Conservation (phyloP, 1,140 invertebrate genomes). For the Alviniconcha marisindica region DNA sequence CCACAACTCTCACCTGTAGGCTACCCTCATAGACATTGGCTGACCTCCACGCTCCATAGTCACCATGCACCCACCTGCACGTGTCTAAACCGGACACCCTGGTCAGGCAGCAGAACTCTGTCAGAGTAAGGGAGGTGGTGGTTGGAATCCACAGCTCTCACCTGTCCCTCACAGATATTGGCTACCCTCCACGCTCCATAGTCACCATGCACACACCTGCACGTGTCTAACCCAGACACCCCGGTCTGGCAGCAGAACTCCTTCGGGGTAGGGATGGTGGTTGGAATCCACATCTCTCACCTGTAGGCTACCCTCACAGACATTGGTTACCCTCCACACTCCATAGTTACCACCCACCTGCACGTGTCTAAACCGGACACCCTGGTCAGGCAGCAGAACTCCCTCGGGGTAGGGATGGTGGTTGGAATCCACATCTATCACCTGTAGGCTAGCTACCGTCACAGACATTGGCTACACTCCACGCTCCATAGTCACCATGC, state of each 20-base stretch:
- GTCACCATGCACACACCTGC: no score
- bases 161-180: no score
- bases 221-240: slow-evolving; percentile 57
- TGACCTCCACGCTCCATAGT: no score
- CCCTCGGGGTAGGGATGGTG: slow-evolving; percentile 51
- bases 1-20: slow-evolving; percentile 59
- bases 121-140: slow-evolving; percentile 50
- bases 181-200: no score
- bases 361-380: slow-evolving; percentile 56
- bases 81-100: slow-evolving; percentile 55
- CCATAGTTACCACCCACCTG: no score
- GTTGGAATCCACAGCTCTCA: slow-evolving; percentile 60
- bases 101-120: slow-evolving; percentile 42
- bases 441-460: no score
- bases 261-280: slow-evolving; percentile 50
- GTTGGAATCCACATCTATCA: slow-evolving; percentile 58
- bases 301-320: no score
- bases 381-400: slow-evolving; percentile 41
- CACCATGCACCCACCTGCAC: slow-evolving; percentile 60
- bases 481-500: no score
- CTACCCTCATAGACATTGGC: no score
- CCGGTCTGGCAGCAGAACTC: slow-evolving; percentile 41
- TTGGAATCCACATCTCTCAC: slow-evolving; percentile 59
- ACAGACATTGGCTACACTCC: no score
- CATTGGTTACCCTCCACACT: no score